Percentiles rank a stretch among this genome's conserved stretches.
Evolutionary conservation across 2,888 invertebrate species (phyloP).

Genomic region (Chrysolina haemoptera): DNA sequence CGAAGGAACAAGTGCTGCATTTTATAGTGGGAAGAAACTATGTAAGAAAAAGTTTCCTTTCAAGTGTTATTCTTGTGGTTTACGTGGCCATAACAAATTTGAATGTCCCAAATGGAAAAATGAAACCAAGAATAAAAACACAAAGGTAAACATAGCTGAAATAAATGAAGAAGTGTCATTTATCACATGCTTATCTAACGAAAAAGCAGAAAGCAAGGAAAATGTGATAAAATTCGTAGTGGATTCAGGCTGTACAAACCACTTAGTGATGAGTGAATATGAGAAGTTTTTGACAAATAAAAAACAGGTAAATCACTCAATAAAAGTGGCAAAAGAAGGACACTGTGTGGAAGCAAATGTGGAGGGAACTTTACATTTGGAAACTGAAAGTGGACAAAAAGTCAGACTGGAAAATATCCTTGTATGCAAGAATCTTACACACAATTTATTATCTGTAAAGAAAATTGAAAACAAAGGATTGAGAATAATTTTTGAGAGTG

Average conservation of each 20-base stretch:
- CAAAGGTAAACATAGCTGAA: no score
- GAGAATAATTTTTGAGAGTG: no score
- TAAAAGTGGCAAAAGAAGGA: slow-evolving; percentile 52
- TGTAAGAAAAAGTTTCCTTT: no score
- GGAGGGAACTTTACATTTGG: slow-evolving; percentile 45
- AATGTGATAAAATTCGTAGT: slow-evolving; percentile 41
- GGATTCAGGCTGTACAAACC: slow-evolving; percentile 53
- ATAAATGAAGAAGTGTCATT: no score
- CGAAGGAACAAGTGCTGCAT: no score
- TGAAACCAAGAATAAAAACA: no score
- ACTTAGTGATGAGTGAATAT: slow-evolving; percentile 44
- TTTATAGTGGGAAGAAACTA: no score
- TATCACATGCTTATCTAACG: slow-evolving; percentile 5
- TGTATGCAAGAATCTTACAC: slow-evolving; percentile 45
- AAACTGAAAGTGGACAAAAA: slow-evolving; percentile 38
- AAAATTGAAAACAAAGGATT: slow-evolving; percentile 43
- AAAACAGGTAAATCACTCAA: slow-evolving; percentile 40
- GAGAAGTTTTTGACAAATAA: slow-evolving; percentile 38
- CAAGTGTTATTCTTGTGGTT: no score
- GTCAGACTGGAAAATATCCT: slow-evolving; percentile 45
- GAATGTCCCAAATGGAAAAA: no score
- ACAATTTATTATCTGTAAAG: slow-evolving; percentile 51
- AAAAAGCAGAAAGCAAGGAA: slow-evolving; percentile 8
- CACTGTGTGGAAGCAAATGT: slow-evolving; percentile 44
- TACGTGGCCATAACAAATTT: no score